A percentile compares a stretch with the other conserved stretches of the same genome.
Conservation (phyloP, 1,140 invertebrate species). For the Latrodectus geometricus region DNA sequence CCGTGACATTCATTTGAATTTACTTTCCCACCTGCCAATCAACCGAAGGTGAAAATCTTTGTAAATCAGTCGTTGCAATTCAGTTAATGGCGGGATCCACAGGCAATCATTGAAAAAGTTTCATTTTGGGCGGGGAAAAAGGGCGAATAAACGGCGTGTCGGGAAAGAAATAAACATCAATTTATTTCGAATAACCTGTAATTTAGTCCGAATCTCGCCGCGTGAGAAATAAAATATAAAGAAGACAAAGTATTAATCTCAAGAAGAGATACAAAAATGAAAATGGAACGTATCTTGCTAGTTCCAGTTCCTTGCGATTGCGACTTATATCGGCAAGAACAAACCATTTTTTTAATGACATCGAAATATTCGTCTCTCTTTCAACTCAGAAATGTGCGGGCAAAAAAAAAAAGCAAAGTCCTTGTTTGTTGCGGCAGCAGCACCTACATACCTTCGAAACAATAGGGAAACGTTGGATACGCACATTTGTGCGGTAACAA, state of each 20-base stretch:
- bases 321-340: neutral
- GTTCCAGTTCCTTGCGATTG: neutral
- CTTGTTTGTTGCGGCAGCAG: neutral
- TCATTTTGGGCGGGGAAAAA: neutral
- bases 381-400: neutral
- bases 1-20: no score
- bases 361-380: neutral
- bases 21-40: no score
- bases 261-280: neutral
- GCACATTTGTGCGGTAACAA: slow-evolving; percentile 9
- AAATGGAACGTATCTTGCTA: neutral
- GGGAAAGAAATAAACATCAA: neutral
- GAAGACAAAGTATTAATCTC: neutral
- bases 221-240: neutral
- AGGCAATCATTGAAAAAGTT: neutral
- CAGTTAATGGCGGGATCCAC: no score
- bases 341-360: neutral
- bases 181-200: neutral
- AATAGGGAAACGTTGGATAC: slow-evolving; percentile 2
- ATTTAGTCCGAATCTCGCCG: neutral
- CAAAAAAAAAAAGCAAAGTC: neutral
- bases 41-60: no score
- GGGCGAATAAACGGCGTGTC: neutral
- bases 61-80: no score
- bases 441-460: slow-evolving; percentile 20